Base-by-base conservation (phyloP, 2,113 vertebrate species). In the Tychaedon coryphoeus region DNA sequence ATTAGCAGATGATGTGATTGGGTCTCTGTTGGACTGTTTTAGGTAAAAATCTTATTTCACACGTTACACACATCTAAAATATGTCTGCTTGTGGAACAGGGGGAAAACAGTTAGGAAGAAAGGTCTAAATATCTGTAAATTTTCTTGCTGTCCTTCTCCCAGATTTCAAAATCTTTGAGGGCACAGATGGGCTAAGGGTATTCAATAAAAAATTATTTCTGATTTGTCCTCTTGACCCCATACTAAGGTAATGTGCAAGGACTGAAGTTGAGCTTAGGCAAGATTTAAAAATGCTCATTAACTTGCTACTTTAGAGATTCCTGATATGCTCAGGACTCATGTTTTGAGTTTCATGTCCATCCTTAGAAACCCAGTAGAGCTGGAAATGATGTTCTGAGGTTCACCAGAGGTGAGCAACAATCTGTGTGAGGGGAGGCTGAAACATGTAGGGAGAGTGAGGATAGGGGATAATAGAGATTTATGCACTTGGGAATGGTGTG, bases 1-100 rank as follows among this genome's bases (percentile, higher is more conserved):
- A 90, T 97, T 99, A 95, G 99, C 99, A 34, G 99, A 99, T 80
- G 99, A 99, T 1, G 99, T 99, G 89, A 99, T 99, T 33, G 99
- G 98, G 54, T 99, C 99, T 65, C 98, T 99, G 47, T 90, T 99
- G 95, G 99, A 99, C 43, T 99, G 99, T 84, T 99, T 99, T 94
- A 99, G 99, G 99, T 99, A 96, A 73, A 78, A 84, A 25, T 28
- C 23, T 90, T 60, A 13, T 17, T 86, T 89, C 22, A 54, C 0
- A 2, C 24, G 73, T 90, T 34, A 10, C 22, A 4, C 40, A 3
- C 2, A 3, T 57, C 29, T 92, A 56, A 62, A 75, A 45, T 10
- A 4, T 31, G 7, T 31, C 43, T 50, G 24, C 29, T 91, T 66
- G 9, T 82, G 62, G 28, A 79, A 25, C 2, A 7, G 22, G 36